phyloP scores from a whole-genome alignment of 1,140 invertebrate genomes.

The Teleogryllus occipitalis region DNA sequence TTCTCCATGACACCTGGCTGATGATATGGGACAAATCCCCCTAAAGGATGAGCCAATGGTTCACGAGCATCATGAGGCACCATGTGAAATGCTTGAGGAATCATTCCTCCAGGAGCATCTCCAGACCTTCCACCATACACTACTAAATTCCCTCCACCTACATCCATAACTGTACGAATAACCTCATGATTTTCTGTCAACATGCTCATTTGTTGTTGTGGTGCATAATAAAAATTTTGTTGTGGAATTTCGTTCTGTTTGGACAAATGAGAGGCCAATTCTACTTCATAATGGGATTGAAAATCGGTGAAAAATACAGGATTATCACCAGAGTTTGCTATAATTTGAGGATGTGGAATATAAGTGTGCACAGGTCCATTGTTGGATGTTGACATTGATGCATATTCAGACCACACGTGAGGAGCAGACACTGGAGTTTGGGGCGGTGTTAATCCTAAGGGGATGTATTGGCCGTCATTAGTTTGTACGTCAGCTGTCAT shows the following conservation, averaged over 20 bases:
- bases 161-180: conserved; percentile 37
- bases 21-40: conserved; percentile 18
- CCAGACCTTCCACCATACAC: conserved; percentile 36
- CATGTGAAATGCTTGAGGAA: conserved; percentile 17
- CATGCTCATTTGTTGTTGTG: conserved; percentile 21
- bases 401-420: conserved; percentile 36
- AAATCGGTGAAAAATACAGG: conserved; percentile 7
- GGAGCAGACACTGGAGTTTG: conserved; percentile 31
- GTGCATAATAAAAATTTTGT: conserved; percentile 13
- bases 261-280: conserved; percentile 15
- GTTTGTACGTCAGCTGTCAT: conserved; percentile 51
- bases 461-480: conserved; percentile 47
- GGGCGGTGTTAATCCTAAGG: conserved; percentile 41
- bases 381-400: conserved; percentile 21
- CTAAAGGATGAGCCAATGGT: conserved; percentile 11
- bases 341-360: conserved; percentile 10
- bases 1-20: conserved; percentile 13
- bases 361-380: conserved; percentile 12
- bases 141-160: conserved; percentile 40
- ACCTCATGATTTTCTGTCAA: conserved; percentile 37
- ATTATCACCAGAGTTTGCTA: conserved; percentile 19
- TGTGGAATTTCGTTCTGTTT: conserved; percentile 18
- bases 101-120: conserved; percentile 26
- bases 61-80: conserved; percentile 12
- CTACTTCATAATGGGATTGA: conserved; percentile 3